Percentiles rank a stretch among this genome's conserved stretches.
phyloP scores from a whole-genome alignment of 2,888 invertebrate species.

The Microchrysa polita region DNA sequence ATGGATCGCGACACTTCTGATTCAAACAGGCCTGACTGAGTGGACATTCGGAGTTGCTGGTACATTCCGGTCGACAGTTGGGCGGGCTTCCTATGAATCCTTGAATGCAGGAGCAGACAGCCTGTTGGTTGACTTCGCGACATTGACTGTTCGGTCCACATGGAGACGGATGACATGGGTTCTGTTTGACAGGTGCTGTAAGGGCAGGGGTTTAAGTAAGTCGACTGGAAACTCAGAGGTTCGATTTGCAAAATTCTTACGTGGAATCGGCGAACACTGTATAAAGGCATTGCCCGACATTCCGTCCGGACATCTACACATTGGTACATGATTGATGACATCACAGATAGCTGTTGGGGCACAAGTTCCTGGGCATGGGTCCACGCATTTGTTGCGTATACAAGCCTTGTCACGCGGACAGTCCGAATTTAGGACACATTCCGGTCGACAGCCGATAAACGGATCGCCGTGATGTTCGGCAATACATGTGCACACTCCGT shows the following conservation, averaged over 20 bases:
- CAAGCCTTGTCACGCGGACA: conserved; percentile 75
- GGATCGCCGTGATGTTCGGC: conserved; percentile 79
- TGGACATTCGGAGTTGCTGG: conserved; percentile 80
- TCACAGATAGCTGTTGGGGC: conserved; percentile 75
- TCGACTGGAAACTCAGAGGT: conserved; percentile 53
- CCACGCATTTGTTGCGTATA: conserved; percentile 73
- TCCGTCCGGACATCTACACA: conserved; percentile 75
- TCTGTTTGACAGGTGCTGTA: conserved; percentile 62
- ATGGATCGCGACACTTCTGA: conserved; percentile 82
- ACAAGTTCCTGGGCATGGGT: conserved; percentile 78
- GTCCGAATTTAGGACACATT: conserved; percentile 75
- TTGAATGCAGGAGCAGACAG: conserved; percentile 80
- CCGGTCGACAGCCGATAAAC: conserved; percentile 74
- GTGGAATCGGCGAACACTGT: conserved; percentile 64
- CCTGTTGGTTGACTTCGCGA: conserved; percentile 74
- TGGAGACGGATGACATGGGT: conserved; percentile 77
- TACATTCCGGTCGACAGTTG: conserved; percentile 80
- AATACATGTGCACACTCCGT: conserved; percentile 73
- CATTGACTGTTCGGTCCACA: conserved; percentile 83
- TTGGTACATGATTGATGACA: conserved; percentile 76
- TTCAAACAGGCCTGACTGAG: conserved; percentile 80
- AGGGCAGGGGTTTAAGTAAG: conserved; percentile 65
- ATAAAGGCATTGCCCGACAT: conserved; percentile 80
- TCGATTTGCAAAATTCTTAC: conserved; percentile 56
- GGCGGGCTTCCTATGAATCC: conserved; percentile 80